Evolutionary conservation across 2,113 vertebrate genomes (phyloP), one percentile per base, ranked within the genome.

Genomic region (Gnathonemus echidnorhynchus): DNA sequence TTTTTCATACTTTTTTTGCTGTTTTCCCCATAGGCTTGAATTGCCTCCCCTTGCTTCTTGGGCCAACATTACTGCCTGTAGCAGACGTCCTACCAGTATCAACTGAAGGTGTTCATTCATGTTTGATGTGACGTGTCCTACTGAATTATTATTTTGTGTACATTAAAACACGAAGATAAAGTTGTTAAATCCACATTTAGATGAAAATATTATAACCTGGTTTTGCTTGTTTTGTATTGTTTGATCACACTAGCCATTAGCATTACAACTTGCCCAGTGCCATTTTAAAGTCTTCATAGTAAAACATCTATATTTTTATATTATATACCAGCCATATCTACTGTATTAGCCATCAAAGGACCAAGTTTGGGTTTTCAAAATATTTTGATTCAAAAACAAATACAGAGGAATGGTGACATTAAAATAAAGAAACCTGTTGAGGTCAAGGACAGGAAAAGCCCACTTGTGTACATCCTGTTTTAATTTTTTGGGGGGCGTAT

Each of bases 11-110:
- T 93, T 96, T 91, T 80, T 74, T 62, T 48, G 39, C 94, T 94
- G 92, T 92, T 96, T 93, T 95, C 94, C 95, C 94, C 93, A 70
- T 96, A 96, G 96, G 96, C 92, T 93, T 96, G 95, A 95, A 94
- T 93, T 92, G 85, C 90, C 95, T 96, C 94, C 96, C 96, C 91
- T 91, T 95, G 94, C 95, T 96, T 94, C 95, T 96, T 93, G 96
- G 96, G 94, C 95, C 95, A 93, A 93, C 93, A 91, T 96, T 96
- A 94, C 94, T 96, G 91, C 95, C 96, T 46, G 94, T 96, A 94
- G 96, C 96, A 93, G 95, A 90, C 93, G 87, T 95, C 94, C 93
- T 96, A 39, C 94, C 94, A 90, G 56, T 87, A 80, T 90, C 91
- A 45, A 92, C 92, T 91, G 93, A 95, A 93, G 95, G 95, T 93